phyloP scores from a whole-genome alignment of 2,888 invertebrate genomes.

The Helobdella robusta region DNA sequence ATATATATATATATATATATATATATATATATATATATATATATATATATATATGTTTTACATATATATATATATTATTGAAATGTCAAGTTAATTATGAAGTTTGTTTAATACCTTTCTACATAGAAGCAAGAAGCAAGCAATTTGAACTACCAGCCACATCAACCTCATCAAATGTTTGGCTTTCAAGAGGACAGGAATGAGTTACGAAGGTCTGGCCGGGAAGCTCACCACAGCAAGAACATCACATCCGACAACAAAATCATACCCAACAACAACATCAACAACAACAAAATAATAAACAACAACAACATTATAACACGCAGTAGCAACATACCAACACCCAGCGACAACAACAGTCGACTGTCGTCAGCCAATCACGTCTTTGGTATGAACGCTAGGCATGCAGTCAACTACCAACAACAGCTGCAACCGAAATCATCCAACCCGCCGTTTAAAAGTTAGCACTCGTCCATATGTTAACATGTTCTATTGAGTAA shows the following conservation, averaged over 20 bases:
- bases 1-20: too few relatives aligned
- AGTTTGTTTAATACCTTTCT: too few relatives aligned
- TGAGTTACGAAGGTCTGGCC: slow-evolving; percentile 1
- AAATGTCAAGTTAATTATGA: too few relatives aligned
- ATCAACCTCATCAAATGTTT: not conserved
- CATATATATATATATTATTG: too few relatives aligned
- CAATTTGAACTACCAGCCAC: not conserved
- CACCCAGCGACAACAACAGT: not conserved
- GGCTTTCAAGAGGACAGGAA: slow-evolving; percentile 9
- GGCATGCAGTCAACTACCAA: slow-evolving; percentile 14
- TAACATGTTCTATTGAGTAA: too few relatives aligned
- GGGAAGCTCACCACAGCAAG: slow-evolving; percentile 1
- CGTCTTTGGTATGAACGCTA: slow-evolving; percentile 17
- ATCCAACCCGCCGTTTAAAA: too few relatives aligned
- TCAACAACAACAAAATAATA: slow-evolving; percentile 7
- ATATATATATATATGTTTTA: too few relatives aligned
- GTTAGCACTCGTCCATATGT: too few relatives aligned
- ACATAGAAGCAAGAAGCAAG: too few relatives aligned
- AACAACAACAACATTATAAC: too few relatives aligned
- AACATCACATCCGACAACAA: not conserved
- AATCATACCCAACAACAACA: not conserved
- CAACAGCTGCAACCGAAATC: slow-evolving; percentile 7
- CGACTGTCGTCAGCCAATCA: not conserved
- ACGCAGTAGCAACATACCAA: too few relatives aligned
- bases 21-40: too few relatives aligned